A percentile compares a stretch with the other conserved stretches of the same genome.
Evolutionary conservation across 2,888 invertebrate genomes (phyloP).

Genomic region (Sepiola atlantica): DNA sequence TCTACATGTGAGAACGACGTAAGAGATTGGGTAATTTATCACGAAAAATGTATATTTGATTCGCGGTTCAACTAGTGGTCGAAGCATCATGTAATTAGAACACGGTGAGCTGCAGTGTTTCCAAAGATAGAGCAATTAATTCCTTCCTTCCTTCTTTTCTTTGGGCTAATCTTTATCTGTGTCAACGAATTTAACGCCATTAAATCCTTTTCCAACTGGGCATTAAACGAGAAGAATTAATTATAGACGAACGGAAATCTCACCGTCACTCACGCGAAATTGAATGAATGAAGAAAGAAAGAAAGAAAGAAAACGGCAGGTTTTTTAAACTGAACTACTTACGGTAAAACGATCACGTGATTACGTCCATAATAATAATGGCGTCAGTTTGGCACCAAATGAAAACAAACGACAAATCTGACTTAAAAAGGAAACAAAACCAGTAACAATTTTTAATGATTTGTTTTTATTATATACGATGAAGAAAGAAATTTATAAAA

Average conservation of each 20-base stretch:
- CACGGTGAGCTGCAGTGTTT: background rate
- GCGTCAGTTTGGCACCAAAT: background rate
- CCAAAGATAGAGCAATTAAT: background rate
- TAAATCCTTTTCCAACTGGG: background rate
- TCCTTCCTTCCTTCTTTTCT: background rate
- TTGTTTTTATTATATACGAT: too few species aligned
- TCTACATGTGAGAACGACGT: too few species aligned
- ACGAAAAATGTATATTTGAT: too few species aligned
- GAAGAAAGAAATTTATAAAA: too few species aligned
- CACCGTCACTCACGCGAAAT: background rate
- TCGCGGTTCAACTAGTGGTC: background rate
- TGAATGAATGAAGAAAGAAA: background rate
- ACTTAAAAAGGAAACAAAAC: too few species aligned
- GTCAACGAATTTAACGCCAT: background rate
- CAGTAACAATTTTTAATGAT: too few species aligned
- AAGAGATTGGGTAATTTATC: too few species aligned
- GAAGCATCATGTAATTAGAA: background rate
- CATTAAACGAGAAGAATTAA: background rate
- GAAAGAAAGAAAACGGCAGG: background rate
- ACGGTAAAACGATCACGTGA: background rate
- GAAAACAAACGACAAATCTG: too few species aligned
- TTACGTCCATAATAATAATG: conserved; percentile 2
- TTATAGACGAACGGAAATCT: too few species aligned
- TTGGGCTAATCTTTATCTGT: background rate
- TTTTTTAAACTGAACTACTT: background rate